Base-by-base conservation (phyloP, 1,140 invertebrate species). In the Cylas formicarius region DNA sequence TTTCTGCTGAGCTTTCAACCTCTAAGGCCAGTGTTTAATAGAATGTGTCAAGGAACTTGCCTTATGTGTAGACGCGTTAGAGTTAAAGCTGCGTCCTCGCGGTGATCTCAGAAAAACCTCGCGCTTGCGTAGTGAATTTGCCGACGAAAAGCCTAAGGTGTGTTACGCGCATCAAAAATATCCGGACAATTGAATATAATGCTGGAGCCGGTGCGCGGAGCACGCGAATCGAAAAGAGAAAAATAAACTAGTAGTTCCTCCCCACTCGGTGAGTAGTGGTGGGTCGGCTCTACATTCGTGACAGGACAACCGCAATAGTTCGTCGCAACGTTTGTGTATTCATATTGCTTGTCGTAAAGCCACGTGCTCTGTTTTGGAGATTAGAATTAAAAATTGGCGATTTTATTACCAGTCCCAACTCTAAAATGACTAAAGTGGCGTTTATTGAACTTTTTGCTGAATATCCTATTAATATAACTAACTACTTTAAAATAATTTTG, bases 271-370 rank as follows among this genome's bases (percentile, higher is more conserved):
- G 31, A 32, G n/a, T 16, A 32, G 31, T 32, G 31, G 8, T 14
- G 31, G 31, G 31, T 32, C 31, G 31, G n/a, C 31, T 32, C 13
- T 16, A 32, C 14, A 32, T 32, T 32, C 31, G 31, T 16, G 31
- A 32, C 13, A 32, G 14, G 16, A 32, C 7, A 14, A 32, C 31
- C 2, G 16, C 20, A 8, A n/a, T n/a, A n/a, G n/a, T n/a, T n/a
- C n/a, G n/a, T n/a, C n/a, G n/a, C n/a, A n/a, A n/a, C n/a, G n/a
- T n/a, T n/a, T n/a, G n/a, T n/a, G n/a, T n/a, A n/a, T n/a, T n/a
- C n/a, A n/a, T n/a, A n/a, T n/a, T n/a, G n/a, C n/a, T n/a, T n/a
- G n/a, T n/a, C n/a, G n/a, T n/a, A n/a, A n/a, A n/a, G n/a, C n/a
- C n/a, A n/a, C n/a, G n/a, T n/a, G n/a, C n/a, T n/a, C n/a, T n/a